Evolutionary conservation across 2,113 vertebrate species (phyloP).

Genomic region (Heterocephalus glaber): DNA sequence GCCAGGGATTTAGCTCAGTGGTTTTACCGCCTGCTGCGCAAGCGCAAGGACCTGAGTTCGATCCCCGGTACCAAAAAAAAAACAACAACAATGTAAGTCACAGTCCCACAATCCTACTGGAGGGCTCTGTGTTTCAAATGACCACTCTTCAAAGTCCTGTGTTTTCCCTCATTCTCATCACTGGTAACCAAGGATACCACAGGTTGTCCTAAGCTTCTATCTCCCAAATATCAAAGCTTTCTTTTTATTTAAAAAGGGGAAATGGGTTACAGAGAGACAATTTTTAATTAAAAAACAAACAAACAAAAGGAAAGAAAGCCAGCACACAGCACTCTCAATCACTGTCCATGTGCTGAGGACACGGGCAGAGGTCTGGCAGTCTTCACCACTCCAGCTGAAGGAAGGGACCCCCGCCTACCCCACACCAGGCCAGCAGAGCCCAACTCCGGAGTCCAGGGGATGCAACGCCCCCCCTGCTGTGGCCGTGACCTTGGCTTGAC

Average conservation of each 20-base stretch:
- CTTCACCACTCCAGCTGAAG: not conserved
- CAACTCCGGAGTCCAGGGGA: not conserved
- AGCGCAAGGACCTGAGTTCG: too few species aligned
- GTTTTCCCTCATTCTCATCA: not conserved
- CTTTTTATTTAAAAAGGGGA: constrained; percentile 16
- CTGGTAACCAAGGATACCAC: not conserved
- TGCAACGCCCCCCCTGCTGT: not conserved
- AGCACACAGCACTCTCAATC: not conserved
- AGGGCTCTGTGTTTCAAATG: not conserved
- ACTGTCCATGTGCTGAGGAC: not conserved
- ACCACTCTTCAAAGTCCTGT: not conserved
- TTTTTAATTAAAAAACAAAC: not conserved
- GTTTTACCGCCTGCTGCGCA: too few species aligned
- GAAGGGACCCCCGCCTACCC: not conserved
- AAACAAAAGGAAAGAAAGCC: not conserved
- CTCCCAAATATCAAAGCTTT: constrained; percentile 29
- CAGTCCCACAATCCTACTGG: not conserved
- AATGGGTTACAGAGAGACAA: not conserved
- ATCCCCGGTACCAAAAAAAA: too few species aligned
- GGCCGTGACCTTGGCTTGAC: not conserved
- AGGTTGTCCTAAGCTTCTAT: not conserved
- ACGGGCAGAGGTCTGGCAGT: not conserved
- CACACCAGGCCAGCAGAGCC: not conserved
- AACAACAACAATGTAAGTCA: not conserved
- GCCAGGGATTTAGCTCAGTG: too few species aligned